Evolutionary conservation across 2,113 vertebrate species (phyloP).

Genomic region (Saguinus imperator): DNA sequence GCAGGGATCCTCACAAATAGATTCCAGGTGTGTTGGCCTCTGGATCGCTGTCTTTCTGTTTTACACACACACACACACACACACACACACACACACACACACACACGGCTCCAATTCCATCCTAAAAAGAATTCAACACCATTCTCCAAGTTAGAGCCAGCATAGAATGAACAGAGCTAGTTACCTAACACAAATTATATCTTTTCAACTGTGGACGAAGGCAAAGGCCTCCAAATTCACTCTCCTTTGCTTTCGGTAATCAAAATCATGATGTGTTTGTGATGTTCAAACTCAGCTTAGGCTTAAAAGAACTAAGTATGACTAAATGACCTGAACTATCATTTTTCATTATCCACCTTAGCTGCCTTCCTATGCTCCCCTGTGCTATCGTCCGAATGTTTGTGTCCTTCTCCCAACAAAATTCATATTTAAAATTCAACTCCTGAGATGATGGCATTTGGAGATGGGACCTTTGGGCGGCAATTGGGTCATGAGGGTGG

Average conservation of each 20-base stretch:
- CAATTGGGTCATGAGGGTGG: not conserved
- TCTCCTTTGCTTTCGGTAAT: not conserved
- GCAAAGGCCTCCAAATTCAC: not conserved
- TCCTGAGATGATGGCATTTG: not conserved
- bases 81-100: too few relatives aligned
- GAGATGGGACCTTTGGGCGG: not conserved
- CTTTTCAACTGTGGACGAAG: not conserved
- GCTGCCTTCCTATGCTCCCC: not conserved
- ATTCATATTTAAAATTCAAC: not conserved
- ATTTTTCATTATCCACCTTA: not conserved
- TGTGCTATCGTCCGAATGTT: not conserved
- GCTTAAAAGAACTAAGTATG: not conserved
- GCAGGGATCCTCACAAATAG: constrained; percentile 72
- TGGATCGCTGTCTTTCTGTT: constrained; percentile 35
- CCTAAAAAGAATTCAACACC: constrained; percentile 4
- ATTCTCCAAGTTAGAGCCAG: constrained; percentile 7
- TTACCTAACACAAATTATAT: not conserved
- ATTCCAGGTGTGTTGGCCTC: constrained; percentile 77
- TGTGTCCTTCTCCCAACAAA: not conserved
- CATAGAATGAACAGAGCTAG: not conserved
- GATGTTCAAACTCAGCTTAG: not conserved
- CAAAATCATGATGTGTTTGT: not conserved
- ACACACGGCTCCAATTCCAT: not conserved
- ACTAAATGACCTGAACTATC: not conserved
- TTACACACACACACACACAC: not conserved